phyloP scores from a whole-genome alignment of 2,888 invertebrate species.

The Ennomos quercinarius region DNA sequence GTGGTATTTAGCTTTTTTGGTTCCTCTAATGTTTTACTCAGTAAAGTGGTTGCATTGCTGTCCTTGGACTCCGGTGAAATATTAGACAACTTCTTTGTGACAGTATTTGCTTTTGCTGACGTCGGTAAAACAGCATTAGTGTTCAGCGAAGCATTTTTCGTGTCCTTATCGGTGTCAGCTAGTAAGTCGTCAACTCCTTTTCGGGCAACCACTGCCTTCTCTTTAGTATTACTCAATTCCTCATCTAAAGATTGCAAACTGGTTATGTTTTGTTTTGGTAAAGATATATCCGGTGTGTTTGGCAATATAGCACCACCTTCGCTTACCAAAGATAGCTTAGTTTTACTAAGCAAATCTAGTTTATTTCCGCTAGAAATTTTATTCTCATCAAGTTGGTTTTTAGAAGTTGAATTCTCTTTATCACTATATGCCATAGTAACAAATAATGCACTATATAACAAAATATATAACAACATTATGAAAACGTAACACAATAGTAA shows the following conservation, averaged over 20 bases:
- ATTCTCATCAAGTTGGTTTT: neutral
- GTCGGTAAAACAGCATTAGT: neutral
- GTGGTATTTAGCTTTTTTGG: constrained; percentile 37
- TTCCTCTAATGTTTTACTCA: constrained; percentile 24
- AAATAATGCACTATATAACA: constrained; percentile 18
- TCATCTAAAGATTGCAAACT: constrained; percentile 52
- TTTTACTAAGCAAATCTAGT: constrained; percentile 40
- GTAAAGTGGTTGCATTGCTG: neutral
- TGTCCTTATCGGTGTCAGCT: constrained; percentile 16
- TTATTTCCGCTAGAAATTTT: constrained; percentile 3
- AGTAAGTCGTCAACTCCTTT: constrained; percentile 55
- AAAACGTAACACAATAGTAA: neutral
- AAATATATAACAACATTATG: constrained; percentile 21
- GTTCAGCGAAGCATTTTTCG: constrained; percentile 21
- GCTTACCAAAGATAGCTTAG: constrained; percentile 52
- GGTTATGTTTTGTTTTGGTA: constrained; percentile 54
- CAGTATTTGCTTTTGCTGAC: constrained; percentile 20
- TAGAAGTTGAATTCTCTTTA: constrained; percentile 21
- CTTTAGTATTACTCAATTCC: constrained; percentile 58
- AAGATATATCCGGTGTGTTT: constrained; percentile 47
- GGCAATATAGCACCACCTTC: constrained; percentile 64
- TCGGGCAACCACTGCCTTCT: constrained; percentile 51
- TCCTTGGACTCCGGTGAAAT: constrained; percentile 9
- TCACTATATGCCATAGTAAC: constrained; percentile 21
- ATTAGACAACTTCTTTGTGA: constrained; percentile 25